Conservation (phyloP, 2,113 vertebrate species). For the Mirza zaza region DNA sequence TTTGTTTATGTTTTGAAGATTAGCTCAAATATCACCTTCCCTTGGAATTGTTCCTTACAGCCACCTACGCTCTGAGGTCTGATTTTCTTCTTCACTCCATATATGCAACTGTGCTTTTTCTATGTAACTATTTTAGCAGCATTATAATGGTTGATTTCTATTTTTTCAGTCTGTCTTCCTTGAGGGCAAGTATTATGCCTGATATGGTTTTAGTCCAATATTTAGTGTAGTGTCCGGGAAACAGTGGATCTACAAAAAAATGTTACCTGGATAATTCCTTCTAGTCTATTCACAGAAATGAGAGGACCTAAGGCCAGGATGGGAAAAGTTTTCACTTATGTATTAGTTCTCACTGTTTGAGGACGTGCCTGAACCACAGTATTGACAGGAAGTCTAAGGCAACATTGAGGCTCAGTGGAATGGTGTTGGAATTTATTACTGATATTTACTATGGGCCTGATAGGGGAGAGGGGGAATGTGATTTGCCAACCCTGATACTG, state of each 20-base stretch:
- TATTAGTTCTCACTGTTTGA: background rate
- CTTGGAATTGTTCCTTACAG: background rate
- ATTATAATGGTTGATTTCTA: background rate
- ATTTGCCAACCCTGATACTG: background rate
- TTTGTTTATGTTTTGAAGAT: background rate
- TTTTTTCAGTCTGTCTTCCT: background rate
- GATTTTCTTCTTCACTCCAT: background rate
- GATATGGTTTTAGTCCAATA: background rate
- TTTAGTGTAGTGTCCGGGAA: background rate
- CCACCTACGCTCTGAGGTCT: background rate
- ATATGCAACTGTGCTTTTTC: background rate
- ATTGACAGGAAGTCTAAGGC: background rate
- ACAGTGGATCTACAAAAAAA: background rate
- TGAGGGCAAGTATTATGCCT: background rate
- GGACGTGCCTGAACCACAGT: background rate
- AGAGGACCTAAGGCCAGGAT: background rate
- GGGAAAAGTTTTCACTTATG: background rate
- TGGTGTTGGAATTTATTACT: background rate
- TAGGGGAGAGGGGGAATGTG: background rate
- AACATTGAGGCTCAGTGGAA: background rate
- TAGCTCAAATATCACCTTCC: background rate
- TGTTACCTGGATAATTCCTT: background rate
- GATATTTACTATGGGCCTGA: background rate
- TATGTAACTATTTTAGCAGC: background rate
- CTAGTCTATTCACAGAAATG: background rate